A percentile compares a stretch with the other conserved stretches of the same genome.
Conservation (phyloP, 2,797 vertebrate genomes). For the Melanotaenia boesemani region DNA sequence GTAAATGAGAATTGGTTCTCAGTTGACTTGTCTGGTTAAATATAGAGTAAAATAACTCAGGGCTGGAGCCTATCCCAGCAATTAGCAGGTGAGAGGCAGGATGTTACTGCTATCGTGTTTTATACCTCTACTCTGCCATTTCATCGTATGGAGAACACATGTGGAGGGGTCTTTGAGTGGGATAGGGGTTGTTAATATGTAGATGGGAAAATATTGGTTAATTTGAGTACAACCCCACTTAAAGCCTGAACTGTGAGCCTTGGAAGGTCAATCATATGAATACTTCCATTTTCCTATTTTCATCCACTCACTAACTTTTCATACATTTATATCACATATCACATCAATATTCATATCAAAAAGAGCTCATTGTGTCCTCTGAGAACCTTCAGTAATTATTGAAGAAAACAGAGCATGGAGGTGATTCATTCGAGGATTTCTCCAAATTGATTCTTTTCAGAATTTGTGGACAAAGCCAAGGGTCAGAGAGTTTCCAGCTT, state of each 20-base stretch:
- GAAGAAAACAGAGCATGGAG: neutral
- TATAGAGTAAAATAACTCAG: no score
- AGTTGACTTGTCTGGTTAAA: no score
- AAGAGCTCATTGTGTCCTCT: neutral
- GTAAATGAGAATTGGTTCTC: no score
- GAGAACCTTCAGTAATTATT: neutral
- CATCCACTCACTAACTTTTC: neutral
- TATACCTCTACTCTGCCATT: neutral
- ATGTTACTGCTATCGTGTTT: neutral
- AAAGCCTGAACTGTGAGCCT: neutral
- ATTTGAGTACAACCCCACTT: constrained; percentile 4
- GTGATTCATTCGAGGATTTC: neutral
- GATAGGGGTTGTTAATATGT: no score
- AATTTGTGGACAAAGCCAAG: no score
- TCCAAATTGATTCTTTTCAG: neutral
- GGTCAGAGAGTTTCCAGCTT: no score
- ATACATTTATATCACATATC: neutral
- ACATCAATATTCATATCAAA: constrained; percentile 14
- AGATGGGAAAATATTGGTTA: neutral
- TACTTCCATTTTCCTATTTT: constrained; percentile 3
- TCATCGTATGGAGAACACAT: neutral
- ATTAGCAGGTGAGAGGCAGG: no score
- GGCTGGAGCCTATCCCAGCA: no score
- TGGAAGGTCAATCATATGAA: neutral
- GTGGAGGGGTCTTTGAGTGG: neutral